Base-by-base conservation (phyloP, 2,888 invertebrate species). In the Kryphioiulus occultus region DNA sequence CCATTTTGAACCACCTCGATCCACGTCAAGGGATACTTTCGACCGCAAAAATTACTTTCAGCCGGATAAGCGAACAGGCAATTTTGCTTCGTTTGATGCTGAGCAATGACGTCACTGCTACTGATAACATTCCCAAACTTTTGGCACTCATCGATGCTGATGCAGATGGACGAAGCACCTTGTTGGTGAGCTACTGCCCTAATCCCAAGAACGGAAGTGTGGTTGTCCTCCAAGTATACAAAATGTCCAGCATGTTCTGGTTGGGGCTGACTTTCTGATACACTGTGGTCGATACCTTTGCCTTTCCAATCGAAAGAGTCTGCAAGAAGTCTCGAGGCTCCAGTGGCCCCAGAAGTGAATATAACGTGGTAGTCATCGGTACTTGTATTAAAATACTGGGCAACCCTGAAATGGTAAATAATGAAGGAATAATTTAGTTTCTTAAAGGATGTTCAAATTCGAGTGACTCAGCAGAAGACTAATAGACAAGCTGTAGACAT, bases 331-430 rank as follows among this genome's bases (percentile, higher is more conserved):
- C 97, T 98, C 87, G 99, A 92, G 0, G 97, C 94, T 30, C 95
- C 95, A 32, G 99, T 98, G n/a, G 98, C 95, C 68, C 98, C 97
- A 0, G 96, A 95, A n/a, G 98, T 99, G 91, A 99, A 99, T 89
- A 99, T 94, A 0, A 99, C 94, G 88, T 94, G 94, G 92, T 99
- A 99, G 86, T 96, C 95, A 12, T 96, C 94, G 0, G 94, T 92
- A 89, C 94, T 94, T 9, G 97, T 96, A 89, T 96, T 95, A 91
- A 99, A 98, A 92, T 96, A 95, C 88, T 94, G 93, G n/a, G 99
- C 93, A 89, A 98, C 93, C 91, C 96, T 96, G 91, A 53, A 93
- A 91, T 89, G 88, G 88, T 89, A 88, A 88, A 30, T 35, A 88
- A 89, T 26, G n/a, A n/a, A n/a, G n/a, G n/a, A n/a, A n/a, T n/a